These are phyloP conservation scores for Zootermopsis nevadensis DNA, from an alignment of 2,888 invertebrate genomes.

Conservation along the genomic window DNA sequence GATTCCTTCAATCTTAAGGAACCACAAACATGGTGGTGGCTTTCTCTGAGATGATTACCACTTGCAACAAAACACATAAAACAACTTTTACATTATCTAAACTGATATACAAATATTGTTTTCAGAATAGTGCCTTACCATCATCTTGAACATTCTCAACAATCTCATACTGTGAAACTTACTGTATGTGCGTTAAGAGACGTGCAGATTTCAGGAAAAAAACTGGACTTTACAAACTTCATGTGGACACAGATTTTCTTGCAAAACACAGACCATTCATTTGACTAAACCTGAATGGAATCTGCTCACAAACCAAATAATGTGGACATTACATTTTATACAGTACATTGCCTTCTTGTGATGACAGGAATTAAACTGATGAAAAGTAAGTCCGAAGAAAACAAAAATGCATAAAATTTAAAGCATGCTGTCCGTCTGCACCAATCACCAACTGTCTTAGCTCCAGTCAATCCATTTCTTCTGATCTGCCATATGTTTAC, in stretches of 20 bases:
- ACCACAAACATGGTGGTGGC: no score
- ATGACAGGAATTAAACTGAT: not conserved
- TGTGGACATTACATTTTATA: conserved; percentile 32
- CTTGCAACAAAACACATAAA: no score
- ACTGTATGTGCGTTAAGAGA: not conserved
- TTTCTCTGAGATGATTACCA: no score
- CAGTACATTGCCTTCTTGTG: not conserved
- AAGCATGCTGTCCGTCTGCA: conserved; percentile 34
- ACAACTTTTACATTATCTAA: no score
- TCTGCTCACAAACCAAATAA: conserved; percentile 25
- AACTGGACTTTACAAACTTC: not conserved
- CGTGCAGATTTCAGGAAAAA: not conserved
- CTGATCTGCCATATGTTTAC: not conserved
- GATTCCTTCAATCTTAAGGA: no score
- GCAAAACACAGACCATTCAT: no score
- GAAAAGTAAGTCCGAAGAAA: conserved; percentile 9
- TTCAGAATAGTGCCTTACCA: no score
- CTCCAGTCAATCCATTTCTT: conserved; percentile 12
- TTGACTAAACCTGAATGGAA: conserved; percentile 4
- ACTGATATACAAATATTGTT: no score
- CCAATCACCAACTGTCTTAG: conserved; percentile 34
- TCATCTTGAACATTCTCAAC: no score
- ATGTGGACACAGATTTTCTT: no score
- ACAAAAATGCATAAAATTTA: conserved; percentile 21
- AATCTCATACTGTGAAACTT: no score